phyloP scores from a whole-genome alignment of 2,113 vertebrate genomes.

The Podarcis muralis region DNA sequence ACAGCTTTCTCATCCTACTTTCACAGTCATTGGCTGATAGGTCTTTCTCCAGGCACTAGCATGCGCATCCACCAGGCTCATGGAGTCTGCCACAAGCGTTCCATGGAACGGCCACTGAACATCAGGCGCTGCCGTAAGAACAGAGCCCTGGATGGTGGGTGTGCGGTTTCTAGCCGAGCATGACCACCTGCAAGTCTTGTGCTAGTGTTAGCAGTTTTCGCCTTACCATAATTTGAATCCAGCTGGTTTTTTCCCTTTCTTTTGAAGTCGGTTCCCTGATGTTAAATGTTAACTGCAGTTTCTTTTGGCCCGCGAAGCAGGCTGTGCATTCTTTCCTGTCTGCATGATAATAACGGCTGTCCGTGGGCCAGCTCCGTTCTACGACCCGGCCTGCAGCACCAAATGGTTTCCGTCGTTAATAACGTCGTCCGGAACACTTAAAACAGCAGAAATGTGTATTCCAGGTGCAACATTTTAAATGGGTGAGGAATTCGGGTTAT shows the following conservation, averaged over 20 bases:
- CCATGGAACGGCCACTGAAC: background rate
- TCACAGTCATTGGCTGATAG: accelerated
- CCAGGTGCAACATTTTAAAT: background rate
- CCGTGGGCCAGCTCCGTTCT: conserved; percentile 46
- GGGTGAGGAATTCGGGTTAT: background rate
- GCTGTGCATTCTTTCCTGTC: conserved; percentile 69
- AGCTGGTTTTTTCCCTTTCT: conserved; percentile 68
- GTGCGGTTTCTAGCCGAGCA: conserved; percentile 49
- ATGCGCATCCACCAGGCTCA: accelerated
- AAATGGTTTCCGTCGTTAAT: background rate
- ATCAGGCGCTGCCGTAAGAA: background rate
- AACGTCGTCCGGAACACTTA: conserved; percentile 5
- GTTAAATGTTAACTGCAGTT: conserved; percentile 75
- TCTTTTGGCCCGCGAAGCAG: conserved; percentile 65
- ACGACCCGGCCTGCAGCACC: conserved; percentile 46
- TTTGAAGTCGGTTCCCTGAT: conserved; percentile 74
- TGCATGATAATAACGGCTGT: conserved; percentile 67
- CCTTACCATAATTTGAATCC: conserved; percentile 64
- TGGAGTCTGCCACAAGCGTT: accelerated
- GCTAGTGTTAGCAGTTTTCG: conserved; percentile 72
- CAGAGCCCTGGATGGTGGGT: conserved; percentile 18
- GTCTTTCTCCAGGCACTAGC: accelerated
- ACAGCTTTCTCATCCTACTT: background rate
- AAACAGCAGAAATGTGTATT: background rate
- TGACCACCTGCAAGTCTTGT: conserved; percentile 74